Conservation (phyloP, 2,113 vertebrate genomes). For the Leiothrix lutea region DNA sequence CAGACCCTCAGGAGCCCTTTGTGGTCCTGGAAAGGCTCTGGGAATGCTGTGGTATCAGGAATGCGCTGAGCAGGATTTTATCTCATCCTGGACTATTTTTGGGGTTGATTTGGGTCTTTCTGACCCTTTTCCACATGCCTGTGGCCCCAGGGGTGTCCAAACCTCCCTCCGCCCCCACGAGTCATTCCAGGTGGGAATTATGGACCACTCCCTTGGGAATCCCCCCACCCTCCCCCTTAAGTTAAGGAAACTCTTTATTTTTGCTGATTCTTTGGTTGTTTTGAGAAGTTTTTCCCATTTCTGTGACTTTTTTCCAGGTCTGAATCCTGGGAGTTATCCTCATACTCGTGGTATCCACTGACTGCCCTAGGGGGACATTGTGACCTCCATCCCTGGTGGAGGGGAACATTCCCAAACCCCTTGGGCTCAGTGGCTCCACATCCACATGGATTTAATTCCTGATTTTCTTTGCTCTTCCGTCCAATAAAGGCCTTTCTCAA, state of each 20-base stretch:
- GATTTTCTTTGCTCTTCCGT: background rate
- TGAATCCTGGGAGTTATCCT: background rate
- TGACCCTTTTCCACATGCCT: background rate
- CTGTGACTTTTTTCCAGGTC: background rate
- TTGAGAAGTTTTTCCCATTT: background rate
- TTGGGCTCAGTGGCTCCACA: background rate
- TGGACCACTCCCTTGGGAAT: background rate
- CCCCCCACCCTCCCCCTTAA: background rate
- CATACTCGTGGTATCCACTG: background rate
- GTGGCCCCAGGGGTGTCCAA: background rate
- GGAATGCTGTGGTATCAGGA: background rate
- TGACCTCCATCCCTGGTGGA: background rate
- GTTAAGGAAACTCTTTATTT: background rate
- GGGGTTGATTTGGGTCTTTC: background rate
- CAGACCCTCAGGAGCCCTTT: background rate
- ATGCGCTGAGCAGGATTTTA: background rate
- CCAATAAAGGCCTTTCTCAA: constrained; percentile 1
- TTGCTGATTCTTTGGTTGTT: background rate
- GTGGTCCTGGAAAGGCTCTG: background rate
- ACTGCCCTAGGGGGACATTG: background rate
- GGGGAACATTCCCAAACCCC: background rate
- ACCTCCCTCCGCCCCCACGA: background rate
- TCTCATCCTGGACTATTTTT: background rate
- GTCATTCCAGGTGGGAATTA: background rate
- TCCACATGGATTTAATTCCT: background rate